Evolutionary conservation across 2,113 vertebrate genomes (phyloP).

Genomic region (Callocephalon fimbriatum): DNA sequence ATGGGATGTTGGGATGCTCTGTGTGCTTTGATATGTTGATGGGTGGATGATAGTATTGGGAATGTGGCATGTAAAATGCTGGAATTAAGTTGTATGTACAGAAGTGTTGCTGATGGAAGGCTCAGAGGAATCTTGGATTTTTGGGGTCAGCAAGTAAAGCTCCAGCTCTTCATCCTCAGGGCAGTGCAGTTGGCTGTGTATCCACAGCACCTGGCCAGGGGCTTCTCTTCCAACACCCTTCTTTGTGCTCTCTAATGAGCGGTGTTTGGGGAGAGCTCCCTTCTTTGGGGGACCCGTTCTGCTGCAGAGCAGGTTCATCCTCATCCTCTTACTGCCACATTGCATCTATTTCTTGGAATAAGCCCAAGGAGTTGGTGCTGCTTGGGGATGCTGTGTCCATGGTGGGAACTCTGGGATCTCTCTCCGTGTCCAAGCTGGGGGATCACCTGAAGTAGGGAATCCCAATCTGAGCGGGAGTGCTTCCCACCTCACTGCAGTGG

Average conservation of each 20-base stretch:
- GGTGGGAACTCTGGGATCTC: background rate
- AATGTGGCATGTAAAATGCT: background rate
- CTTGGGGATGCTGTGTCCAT: background rate
- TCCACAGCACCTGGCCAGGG: background rate
- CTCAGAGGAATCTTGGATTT: background rate
- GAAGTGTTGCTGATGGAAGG: background rate
- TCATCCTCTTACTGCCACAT: background rate
- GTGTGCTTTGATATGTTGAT: background rate
- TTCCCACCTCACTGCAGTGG: background rate
- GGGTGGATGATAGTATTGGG: background rate
- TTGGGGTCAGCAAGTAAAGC: background rate
- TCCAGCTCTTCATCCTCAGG: background rate
- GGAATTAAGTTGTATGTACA: background rate
- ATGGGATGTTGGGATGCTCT: background rate
- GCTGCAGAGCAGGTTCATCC: background rate
- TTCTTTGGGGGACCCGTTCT: background rate
- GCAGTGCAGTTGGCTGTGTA: background rate
- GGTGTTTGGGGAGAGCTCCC: background rate
- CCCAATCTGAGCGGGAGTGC: accelerated
- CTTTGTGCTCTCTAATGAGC: background rate
- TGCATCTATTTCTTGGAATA: background rate
- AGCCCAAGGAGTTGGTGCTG: background rate
- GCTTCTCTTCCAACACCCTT: background rate
- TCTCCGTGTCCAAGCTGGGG: background rate
- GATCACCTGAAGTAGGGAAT: background rate